Percentiles rank a stretch among this genome's conserved stretches.
phyloP scores from a whole-genome alignment of 2,113 vertebrate species.

The Solea senegalensis region DNA sequence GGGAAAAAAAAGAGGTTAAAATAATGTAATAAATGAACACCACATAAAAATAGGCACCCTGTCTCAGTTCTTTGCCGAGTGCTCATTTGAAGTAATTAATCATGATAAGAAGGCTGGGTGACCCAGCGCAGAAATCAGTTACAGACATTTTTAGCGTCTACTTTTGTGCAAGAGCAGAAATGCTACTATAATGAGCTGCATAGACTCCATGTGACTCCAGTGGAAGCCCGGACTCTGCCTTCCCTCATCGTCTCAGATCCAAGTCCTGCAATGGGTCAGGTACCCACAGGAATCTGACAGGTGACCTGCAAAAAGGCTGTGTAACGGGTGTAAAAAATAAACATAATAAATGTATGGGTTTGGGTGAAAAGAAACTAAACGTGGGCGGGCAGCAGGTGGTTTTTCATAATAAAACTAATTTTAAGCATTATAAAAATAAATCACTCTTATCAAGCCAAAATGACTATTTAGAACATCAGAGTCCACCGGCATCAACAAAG shows the following conservation, averaged over 20 bases:
- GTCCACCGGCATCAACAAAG: too few relatives aligned
- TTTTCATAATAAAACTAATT: too few relatives aligned
- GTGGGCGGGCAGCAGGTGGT: too few relatives aligned
- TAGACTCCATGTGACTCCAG: constrained; percentile 42
- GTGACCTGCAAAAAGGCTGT: too few relatives aligned
- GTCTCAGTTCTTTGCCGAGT: constrained; percentile 30
- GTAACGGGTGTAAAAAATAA: too few relatives aligned
- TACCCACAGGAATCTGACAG: too few relatives aligned
- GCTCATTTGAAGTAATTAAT: constrained; percentile 63
- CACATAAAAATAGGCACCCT: constrained; percentile 35
- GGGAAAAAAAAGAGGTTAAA: constrained; percentile 3
- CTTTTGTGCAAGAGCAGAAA: constrained; percentile 62
- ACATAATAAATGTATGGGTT: too few relatives aligned
- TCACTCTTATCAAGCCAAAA: too few relatives aligned
- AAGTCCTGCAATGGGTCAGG: too few relatives aligned
- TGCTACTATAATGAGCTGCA: constrained; percentile 60
- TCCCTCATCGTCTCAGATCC: constrained; percentile 5
- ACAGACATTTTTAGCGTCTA: constrained; percentile 38
- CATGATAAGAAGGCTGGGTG: constrained; percentile 45
- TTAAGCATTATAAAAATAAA: too few relatives aligned
- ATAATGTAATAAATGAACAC: constrained; percentile 8
- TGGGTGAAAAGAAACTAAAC: too few relatives aligned
- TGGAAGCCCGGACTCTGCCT: constrained; percentile 32
- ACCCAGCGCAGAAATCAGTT: constrained; percentile 58
- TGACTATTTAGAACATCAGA: too few relatives aligned